phyloP scores from a whole-genome alignment of 2,113 vertebrate species.

The Gasterosteus nipponicus region DNA sequence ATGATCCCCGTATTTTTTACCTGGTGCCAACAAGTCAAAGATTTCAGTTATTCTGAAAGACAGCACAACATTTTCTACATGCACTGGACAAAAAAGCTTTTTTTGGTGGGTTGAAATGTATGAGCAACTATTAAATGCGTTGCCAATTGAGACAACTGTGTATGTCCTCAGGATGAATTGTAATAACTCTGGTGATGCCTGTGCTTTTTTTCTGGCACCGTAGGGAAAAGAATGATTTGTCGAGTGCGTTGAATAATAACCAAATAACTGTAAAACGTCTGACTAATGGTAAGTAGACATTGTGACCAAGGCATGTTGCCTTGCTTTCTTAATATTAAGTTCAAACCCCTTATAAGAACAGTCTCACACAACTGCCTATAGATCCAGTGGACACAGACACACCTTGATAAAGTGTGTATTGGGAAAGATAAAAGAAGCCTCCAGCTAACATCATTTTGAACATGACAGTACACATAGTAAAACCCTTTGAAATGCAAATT shows the following conservation, averaged over 20 bases:
- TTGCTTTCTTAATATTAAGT: neutral
- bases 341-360: neutral
- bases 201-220: neutral
- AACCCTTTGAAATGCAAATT: conserved; percentile 33
- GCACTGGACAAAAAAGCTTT: neutral
- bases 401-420: conserved; percentile 7
- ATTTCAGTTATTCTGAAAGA: neutral
- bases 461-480: neutral
- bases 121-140: neutral
- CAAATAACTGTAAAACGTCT: neutral
- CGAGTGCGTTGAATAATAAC: neutral
- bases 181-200: neutral
- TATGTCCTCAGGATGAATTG: neutral
- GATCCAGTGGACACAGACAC: neutral
- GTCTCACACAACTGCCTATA: neutral
- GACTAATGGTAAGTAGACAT: neutral
- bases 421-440: conserved; percentile 31
- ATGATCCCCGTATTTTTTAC: neutral
- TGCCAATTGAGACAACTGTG: neutral
- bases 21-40: neutral
- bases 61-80: neutral
- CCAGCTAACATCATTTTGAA: conserved; percentile 21
- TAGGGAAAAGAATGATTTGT: neutral
- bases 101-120: neutral
- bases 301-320: neutral